phyloP scores from a whole-genome alignment of 2,888 invertebrate genomes.

The Pseudanteris insignis region DNA sequence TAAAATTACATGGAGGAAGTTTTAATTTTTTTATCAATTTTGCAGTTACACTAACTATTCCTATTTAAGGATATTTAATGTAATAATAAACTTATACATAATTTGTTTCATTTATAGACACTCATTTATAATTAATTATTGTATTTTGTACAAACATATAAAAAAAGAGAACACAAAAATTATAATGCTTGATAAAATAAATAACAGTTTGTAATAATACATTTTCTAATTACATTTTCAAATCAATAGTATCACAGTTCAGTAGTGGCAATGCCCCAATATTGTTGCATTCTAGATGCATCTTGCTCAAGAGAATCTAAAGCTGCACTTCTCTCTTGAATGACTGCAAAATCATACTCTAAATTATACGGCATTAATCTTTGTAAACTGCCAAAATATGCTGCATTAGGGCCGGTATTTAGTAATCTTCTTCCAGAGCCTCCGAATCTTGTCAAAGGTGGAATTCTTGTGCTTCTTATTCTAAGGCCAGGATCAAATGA shows the following conservation, averaged over 20 bases:
- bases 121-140: no score
- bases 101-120: no score
- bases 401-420: slow-evolving; percentile 83
- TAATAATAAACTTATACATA: no score
- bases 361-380: slow-evolving; percentile 84
- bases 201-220: no score
- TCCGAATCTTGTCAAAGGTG: slow-evolving; percentile 71
- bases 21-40: no score
- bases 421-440: slow-evolving; percentile 72
- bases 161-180: no score
- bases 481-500: slow-evolving; percentile 74
- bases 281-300: slow-evolving; percentile 83
- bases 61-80: no score
- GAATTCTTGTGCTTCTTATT: slow-evolving; percentile 46
- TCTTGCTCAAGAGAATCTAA: slow-evolving; percentile 83
- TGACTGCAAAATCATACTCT: slow-evolving; percentile 85
- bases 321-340: slow-evolving; percentile 77
- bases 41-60: no score
- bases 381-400: slow-evolving; percentile 87
- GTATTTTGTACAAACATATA: no score
- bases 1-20: no score
- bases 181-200: no score
- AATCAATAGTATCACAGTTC: slow-evolving; percentile 72
- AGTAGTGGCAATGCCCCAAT: slow-evolving; percentile 90
- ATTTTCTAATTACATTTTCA: no score